phyloP scores from a whole-genome alignment of 1,140 invertebrate genomes.

The Babylonia areolata region DNA sequence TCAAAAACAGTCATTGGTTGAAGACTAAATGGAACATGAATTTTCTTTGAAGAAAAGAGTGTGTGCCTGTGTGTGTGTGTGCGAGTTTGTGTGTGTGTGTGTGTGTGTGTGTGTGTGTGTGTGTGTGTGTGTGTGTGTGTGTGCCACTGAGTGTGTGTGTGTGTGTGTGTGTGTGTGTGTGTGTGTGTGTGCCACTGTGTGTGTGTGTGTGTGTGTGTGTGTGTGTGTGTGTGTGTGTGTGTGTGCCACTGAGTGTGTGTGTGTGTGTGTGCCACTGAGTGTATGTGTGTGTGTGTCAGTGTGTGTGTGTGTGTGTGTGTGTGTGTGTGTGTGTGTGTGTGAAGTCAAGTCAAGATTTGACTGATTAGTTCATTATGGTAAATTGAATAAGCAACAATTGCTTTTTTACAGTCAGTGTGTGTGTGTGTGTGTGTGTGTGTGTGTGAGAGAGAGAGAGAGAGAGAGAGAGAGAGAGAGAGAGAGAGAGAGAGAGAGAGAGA shows the following conservation, averaged over 20 bases:
- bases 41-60: too few relatives aligned
- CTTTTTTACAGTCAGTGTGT: neutral
- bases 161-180: neutral
- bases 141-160: neutral
- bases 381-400: too few relatives aligned
- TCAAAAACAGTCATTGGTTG: too few relatives aligned
- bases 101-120: constrained; percentile 7
- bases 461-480: neutral
- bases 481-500: neutral
- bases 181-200: neutral
- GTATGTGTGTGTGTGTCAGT: neutral
- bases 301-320: neutral
- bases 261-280: neutral
- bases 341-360: too few relatives aligned
- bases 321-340: neutral
- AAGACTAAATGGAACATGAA: too few relatives aligned
- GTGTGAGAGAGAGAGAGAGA: too few relatives aligned
- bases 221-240: neutral
- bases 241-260: neutral
- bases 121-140: neutral
- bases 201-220: neutral
- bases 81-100: neutral
- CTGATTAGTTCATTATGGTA: too few relatives aligned
- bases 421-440: too few relatives aligned
- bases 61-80: neutral